These are phyloP conservation scores for Eupithecia inturbata DNA, from an alignment of 2,888 invertebrate genomes.

Conservation along the genomic window DNA sequence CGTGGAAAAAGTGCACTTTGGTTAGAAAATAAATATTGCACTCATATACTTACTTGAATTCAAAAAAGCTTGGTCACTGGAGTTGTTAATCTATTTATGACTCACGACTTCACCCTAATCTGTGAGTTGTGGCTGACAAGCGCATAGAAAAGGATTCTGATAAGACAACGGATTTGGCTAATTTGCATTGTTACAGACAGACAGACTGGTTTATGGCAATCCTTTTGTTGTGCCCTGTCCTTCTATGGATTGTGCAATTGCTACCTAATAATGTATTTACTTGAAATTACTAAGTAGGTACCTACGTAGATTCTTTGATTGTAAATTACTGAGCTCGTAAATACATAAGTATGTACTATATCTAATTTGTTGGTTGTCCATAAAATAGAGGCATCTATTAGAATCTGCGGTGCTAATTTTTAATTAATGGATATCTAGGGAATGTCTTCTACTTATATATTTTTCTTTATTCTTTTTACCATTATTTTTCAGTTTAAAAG, in stretches of 20 bases:
- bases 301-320: neutral
- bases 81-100: slow-evolving; percentile 9
- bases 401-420: neutral
- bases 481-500: too few species aligned
- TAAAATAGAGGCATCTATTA: too few species aligned
- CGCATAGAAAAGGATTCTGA: slow-evolving; percentile 48
- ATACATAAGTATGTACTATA: too few species aligned
- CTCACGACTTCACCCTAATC: slow-evolving; percentile 54
- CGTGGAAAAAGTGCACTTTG: neutral
- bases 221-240: slow-evolving; percentile 8
- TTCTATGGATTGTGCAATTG: neutral
- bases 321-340: neutral
- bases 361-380: too few species aligned
- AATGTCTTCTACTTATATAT: too few species aligned
- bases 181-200: slow-evolving; percentile 16
- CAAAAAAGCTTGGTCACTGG: neutral
- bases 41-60: neutral
- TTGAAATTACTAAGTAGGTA: neutral
- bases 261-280: neutral
- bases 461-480: too few species aligned
- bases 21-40: neutral
- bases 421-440: too few species aligned
- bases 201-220: slow-evolving; percentile 17
- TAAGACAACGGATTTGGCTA: slow-evolving; percentile 42
- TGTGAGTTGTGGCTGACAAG: slow-evolving; percentile 62